Conservation (phyloP, 1,140 invertebrate genomes). For the Brachionus angularis region DNA sequence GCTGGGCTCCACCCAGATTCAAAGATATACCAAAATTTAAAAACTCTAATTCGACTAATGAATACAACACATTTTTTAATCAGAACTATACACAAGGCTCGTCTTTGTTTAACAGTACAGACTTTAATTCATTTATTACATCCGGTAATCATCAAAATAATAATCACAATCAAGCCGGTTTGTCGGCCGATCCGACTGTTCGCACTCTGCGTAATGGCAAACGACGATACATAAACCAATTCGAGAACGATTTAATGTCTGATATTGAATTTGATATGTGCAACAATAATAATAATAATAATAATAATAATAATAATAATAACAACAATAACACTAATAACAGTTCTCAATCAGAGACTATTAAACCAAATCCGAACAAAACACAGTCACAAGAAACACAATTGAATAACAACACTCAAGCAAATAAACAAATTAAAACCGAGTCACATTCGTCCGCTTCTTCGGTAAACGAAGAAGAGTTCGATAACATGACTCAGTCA, state of each 20-base stretch:
- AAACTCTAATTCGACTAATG: conserved; percentile 9
- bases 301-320: too few species aligned
- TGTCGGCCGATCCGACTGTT: conserved; percentile 29
- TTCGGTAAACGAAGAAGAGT: conserved; percentile 40
- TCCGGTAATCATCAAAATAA: too few species aligned
- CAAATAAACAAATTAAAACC: background rate
- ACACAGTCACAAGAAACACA: background rate
- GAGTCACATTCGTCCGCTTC: conserved; percentile 37
- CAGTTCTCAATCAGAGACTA: too few species aligned
- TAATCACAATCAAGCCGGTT: background rate
- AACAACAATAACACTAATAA: too few species aligned
- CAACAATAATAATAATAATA: background rate
- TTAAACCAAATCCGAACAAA: too few species aligned
- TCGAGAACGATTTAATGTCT: conserved; percentile 21
- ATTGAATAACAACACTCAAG: too few species aligned
- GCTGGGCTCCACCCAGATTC: conserved; percentile 39
- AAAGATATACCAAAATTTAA: conserved; percentile 41
- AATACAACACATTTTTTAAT: background rate
- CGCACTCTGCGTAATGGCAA: conserved; percentile 43
- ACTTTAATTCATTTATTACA: background rate
- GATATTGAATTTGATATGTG: conserved; percentile 26
- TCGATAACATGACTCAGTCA: conserved; percentile 32
- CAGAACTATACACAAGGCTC: conserved; percentile 5
- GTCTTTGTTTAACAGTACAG: background rate
- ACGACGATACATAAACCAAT: conserved; percentile 39